Conservation (phyloP, 2,888 invertebrate genomes). For the Selenia dentaria region DNA sequence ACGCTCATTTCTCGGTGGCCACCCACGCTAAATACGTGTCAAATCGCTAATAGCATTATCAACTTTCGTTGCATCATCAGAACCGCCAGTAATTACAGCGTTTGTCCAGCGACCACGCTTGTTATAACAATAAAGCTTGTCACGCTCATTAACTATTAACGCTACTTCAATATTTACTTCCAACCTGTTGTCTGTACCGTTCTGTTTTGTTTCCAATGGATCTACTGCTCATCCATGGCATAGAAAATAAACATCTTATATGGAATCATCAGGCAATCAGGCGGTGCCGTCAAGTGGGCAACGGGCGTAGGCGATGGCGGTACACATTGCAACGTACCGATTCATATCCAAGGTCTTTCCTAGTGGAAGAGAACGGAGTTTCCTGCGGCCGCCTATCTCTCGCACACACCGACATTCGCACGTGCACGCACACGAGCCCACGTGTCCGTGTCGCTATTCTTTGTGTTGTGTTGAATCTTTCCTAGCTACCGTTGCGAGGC, state of each 20-base stretch:
- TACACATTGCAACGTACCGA: constrained; percentile 83
- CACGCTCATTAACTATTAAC: constrained; percentile 63
- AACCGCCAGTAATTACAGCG: constrained; percentile 62
- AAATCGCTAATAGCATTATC: constrained; percentile 78
- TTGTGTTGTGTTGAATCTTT: constrained; percentile 80
- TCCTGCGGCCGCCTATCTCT: constrained; percentile 84
- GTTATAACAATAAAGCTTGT: constrained; percentile 69
- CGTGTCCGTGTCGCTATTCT: constrained; percentile 78
- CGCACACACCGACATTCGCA: constrained; percentile 74
- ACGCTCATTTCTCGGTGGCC: constrained; percentile 63
- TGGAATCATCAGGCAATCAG: constrained; percentile 62
- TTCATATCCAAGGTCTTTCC: constrained; percentile 85
- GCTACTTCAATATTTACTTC: constrained; percentile 52
- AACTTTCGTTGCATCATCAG: constrained; percentile 78
- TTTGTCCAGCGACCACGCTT: constrained; percentile 61
- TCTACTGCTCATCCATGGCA: constrained; percentile 26
- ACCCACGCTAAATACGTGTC: constrained; percentile 77
- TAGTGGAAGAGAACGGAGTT: constrained; percentile 85
- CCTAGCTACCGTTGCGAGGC: constrained; percentile 78
- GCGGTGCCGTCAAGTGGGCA: constrained; percentile 72
- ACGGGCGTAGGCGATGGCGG: constrained; percentile 81
- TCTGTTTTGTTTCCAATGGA: constrained; percentile 38
- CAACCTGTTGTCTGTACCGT: constrained; percentile 34
- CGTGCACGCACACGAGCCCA: constrained; percentile 78
- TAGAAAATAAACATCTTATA: constrained; percentile 37